Conservation (phyloP, 2,113 vertebrate species). For the Gila orcuttii region DNA sequence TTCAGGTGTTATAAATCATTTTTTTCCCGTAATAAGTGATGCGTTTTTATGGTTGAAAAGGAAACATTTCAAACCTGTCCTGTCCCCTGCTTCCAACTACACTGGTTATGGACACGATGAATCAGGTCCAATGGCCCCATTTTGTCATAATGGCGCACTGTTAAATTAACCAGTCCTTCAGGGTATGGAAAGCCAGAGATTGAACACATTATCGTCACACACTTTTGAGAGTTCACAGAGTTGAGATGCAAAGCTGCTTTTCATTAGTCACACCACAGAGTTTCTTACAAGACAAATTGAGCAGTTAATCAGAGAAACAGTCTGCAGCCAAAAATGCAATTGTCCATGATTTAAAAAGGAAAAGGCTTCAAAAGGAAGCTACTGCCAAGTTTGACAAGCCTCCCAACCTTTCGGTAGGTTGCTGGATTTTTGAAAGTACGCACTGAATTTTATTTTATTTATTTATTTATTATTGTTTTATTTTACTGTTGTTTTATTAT, state of each 20-base stretch:
- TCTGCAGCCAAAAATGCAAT: conserved; percentile 65
- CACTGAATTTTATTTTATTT: background rate
- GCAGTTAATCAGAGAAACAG: conserved; percentile 63
- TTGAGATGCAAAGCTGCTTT: conserved; percentile 15
- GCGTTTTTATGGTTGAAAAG: conserved; percentile 26
- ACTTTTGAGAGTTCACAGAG: conserved; percentile 37
- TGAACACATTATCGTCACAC: conserved; percentile 31
- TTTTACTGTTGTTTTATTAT: background rate
- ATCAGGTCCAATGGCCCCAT: conserved; percentile 34
- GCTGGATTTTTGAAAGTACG: background rate
- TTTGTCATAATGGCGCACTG: conserved; percentile 9
- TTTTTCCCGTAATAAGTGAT: conserved; percentile 1
- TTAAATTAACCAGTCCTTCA: conserved; percentile 37
- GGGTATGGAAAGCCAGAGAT: conserved; percentile 28
- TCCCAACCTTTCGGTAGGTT: background rate
- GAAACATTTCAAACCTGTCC: conserved; percentile 19
- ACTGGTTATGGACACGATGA: conserved; percentile 23
- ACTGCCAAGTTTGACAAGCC: conserved; percentile 20
- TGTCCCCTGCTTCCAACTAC: conserved; percentile 15
- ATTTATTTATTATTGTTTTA: too few species aligned
- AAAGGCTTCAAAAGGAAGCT: conserved; percentile 64
- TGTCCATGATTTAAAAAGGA: conserved; percentile 66
- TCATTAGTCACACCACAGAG: conserved; percentile 40
- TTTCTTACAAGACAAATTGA: conserved; percentile 58
- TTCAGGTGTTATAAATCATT: conserved; percentile 14